Evolutionary conservation across 1,140 invertebrate species (phyloP).

Genomic region (Myzus persicae): DNA sequence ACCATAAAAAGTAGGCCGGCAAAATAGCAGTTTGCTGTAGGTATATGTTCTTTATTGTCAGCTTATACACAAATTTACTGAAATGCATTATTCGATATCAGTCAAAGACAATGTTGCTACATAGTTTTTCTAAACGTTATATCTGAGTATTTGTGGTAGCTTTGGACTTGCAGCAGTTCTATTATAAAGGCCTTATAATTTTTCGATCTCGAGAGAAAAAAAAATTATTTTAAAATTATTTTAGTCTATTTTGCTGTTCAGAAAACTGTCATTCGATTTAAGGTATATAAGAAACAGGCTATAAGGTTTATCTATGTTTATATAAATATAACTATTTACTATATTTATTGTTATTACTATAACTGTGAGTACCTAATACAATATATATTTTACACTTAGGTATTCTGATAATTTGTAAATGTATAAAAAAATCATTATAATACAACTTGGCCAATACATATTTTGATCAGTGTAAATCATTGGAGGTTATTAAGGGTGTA

Average conservation of each 20-base stretch:
- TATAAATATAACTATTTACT: not conserved
- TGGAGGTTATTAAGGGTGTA: no score
- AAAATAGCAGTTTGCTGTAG: not conserved
- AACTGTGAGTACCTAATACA: not conserved
- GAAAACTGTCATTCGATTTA: not conserved
- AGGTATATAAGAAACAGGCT: not conserved
- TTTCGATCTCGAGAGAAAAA: not conserved
- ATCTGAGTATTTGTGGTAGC: not conserved
- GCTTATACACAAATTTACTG: not conserved
- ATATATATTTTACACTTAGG: not conserved
- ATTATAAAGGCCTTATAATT: not conserved
- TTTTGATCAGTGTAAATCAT: no score
- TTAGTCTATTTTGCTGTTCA: not conserved
- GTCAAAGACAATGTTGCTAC: not conserved
- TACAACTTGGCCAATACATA: no score
- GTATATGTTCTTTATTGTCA: not conserved
- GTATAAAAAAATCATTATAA: not conserved
- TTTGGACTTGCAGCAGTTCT: not conserved
- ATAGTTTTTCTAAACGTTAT: not conserved
- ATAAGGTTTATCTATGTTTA: not conserved
- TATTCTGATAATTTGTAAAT: not conserved
- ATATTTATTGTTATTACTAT: no score
- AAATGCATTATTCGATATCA: not conserved
- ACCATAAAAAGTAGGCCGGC: conserved; percentile 24
- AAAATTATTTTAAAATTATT: not conserved